Evolutionary conservation across 1,140 invertebrate genomes (phyloP), one percentile per base, ranked within the genome.

Genomic region (Coptotermes formosanus): DNA sequence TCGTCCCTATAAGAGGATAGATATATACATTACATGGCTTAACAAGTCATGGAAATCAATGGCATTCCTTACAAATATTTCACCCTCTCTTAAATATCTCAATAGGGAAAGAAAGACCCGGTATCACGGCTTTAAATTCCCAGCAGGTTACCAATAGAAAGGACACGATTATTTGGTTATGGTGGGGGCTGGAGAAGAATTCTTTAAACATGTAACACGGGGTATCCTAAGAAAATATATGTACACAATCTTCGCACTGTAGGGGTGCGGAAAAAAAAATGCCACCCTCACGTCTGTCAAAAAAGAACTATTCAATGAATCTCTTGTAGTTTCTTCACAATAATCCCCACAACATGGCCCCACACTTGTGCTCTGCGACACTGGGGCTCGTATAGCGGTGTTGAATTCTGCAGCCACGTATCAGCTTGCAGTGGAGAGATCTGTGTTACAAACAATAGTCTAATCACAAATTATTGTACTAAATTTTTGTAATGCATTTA

Each of bases 41-140:
- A 75, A 11, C 9, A 30, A 30, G 64, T 30, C 64, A 30, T 19
- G 25, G 21, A n/a, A 64, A 64, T 64, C 59, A 64, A 14, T 14
- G 64, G 64, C 7, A 75, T 75, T 75, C n/a, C 25, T 55, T 55
- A 55, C 52, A 55, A 55, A 55, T 4, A 21, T 55, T 75, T 30
- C 25, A 30, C 64, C n/a, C 64, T 75, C 64, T 25, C 64, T 75
- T 75, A 75, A 75, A 75, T 75, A 75, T 75, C 64, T 75, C 64
- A 75, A 75, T 75, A 75, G 25, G 23, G 8, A 75, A 30, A 75
- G n/a, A 75, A 30, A 4, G 64, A 75, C 64, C 7, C 14, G 25
- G n/a, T 30, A 75, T 30, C 64, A 30, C 64, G n/a, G 64, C 1
- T 75, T 75, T 30, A 75, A 75, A 75, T 75, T 75, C 64, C n/a